phyloP scores from a whole-genome alignment of 1,140 invertebrate genomes.

The Zaprionus tsacasi region DNA sequence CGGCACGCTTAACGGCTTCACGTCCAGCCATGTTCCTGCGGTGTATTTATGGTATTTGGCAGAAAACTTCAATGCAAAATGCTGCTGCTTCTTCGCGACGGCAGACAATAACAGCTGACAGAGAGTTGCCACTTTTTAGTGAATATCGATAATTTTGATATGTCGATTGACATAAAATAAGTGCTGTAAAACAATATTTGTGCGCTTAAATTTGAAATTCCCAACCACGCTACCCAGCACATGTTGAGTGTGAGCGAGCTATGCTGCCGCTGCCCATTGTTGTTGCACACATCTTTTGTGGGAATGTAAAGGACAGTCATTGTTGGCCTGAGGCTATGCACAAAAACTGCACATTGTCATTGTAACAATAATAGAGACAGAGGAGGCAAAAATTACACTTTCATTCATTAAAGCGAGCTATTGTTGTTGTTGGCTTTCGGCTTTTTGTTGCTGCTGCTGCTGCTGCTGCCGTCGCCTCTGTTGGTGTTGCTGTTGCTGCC shows the following conservation, averaged over 20 bases:
- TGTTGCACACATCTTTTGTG: conserved; percentile 51
- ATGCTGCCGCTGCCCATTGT: conserved; percentile 20
- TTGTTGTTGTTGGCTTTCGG: conserved; percentile 51
- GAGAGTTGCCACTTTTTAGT: conserved; percentile 1
- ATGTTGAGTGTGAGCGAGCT: conserved; percentile 26
- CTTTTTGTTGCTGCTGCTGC: conserved; percentile 19
- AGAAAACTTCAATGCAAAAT: conserved; percentile 43
- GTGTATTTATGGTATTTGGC: conserved; percentile 36
- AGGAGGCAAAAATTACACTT: conserved; percentile 61
- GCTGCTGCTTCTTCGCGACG: conserved; percentile 40
- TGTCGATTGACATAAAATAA: background rate
- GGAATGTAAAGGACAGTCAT: conserved; percentile 62
- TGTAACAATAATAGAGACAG: conserved; percentile 58
- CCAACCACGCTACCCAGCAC: background rate
- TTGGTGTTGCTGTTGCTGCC: conserved; percentile 12
- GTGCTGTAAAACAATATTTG: conserved; percentile 15
- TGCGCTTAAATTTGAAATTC: conserved; percentile 22
- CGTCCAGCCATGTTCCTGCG: conserved; percentile 84
- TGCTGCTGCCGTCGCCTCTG: conserved; percentile 5
- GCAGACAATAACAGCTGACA: conserved; percentile 33
- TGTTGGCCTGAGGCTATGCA: conserved; percentile 41
- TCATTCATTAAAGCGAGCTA: conserved; percentile 73
- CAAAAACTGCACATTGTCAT: conserved; percentile 72
- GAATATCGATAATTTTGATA: conserved; percentile 15
- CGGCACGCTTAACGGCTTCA: conserved; percentile 86